Conservation (phyloP, 2,113 vertebrate species). For the Phylloscopus trochiloides region DNA sequence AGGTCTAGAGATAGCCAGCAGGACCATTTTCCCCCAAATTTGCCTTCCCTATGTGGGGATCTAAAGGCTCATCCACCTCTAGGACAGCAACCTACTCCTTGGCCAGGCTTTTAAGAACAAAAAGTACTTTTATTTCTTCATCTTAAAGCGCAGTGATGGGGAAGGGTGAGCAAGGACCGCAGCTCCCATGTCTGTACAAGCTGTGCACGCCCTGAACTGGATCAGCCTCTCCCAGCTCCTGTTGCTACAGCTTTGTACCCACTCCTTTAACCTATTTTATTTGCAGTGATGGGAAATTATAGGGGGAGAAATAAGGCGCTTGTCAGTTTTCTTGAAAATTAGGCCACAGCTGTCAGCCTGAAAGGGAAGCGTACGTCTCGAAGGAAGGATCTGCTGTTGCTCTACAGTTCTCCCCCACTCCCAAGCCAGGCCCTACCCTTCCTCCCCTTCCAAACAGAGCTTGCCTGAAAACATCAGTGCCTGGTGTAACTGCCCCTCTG, state of each 20-base stretch:
- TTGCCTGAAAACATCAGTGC: background rate
- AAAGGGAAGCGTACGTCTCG: conserved; percentile 15
- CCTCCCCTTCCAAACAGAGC: background rate
- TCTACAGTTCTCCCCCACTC: background rate
- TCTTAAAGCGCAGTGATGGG: background rate
- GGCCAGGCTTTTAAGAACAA: background rate
- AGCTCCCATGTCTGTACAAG: background rate
- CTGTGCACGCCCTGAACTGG: fast-evolving
- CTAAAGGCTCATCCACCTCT: background rate
- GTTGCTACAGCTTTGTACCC: background rate
- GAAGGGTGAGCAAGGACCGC: background rate
- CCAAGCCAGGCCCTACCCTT: background rate
- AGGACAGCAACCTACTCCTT: background rate
- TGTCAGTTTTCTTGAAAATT: conserved; percentile 69
- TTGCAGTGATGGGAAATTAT: conserved; percentile 57
- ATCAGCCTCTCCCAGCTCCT: background rate
- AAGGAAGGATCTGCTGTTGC: background rate
- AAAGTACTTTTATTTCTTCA: background rate
- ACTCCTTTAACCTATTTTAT: conserved; percentile 45
- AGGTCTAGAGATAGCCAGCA: background rate
- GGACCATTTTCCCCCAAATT: background rate
- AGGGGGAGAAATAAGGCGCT: conserved; percentile 65
- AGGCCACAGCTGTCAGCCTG: conserved; percentile 77
- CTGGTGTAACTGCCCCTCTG: fast-evolving
- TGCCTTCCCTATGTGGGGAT: fast-evolving